A percentile compares a stretch with the other conserved stretches of the same genome.
These are phyloP conservation scores for Heliconius eleuchia DNA, from an alignment of 1,140 invertebrate species.

Conservation along the genomic window DNA sequence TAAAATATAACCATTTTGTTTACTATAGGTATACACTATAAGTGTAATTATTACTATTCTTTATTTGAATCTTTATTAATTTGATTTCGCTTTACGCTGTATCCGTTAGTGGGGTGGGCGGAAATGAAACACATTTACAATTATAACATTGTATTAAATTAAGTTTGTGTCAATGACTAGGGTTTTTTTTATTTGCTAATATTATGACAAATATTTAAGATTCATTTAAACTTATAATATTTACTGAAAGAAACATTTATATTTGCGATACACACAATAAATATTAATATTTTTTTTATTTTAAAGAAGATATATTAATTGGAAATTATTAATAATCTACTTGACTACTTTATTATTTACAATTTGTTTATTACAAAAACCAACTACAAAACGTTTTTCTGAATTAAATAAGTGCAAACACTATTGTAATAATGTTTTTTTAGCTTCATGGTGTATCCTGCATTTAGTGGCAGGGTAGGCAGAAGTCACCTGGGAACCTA, in stretches of 20 bases:
- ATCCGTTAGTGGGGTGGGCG: no score
- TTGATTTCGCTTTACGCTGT: no score
- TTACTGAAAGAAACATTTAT: no score
- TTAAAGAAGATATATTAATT: background rate
- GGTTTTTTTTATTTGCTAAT: background rate
- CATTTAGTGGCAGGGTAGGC: no score
- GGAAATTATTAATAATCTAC: background rate
- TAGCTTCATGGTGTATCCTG: no score
- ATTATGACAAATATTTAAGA: background rate
- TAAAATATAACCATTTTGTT: no score
- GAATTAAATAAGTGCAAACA: background rate
- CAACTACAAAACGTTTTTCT: background rate
- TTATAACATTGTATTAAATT: conserved; percentile 1
- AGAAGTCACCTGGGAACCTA: no score
- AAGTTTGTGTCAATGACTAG: background rate
- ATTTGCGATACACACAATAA: background rate
- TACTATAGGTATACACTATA: no score
- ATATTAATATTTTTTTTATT: background rate
- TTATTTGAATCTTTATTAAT: no score
- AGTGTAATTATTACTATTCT: no score
- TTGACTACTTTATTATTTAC: background rate
- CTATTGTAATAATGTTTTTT: background rate
- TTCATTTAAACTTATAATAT: no score
- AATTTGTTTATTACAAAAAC: background rate
- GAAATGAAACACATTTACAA: conserved; percentile 1